These are phyloP conservation scores for Lepidurus apus DNA, from an alignment of 1,140 invertebrate genomes.

Conservation along the genomic window DNA sequence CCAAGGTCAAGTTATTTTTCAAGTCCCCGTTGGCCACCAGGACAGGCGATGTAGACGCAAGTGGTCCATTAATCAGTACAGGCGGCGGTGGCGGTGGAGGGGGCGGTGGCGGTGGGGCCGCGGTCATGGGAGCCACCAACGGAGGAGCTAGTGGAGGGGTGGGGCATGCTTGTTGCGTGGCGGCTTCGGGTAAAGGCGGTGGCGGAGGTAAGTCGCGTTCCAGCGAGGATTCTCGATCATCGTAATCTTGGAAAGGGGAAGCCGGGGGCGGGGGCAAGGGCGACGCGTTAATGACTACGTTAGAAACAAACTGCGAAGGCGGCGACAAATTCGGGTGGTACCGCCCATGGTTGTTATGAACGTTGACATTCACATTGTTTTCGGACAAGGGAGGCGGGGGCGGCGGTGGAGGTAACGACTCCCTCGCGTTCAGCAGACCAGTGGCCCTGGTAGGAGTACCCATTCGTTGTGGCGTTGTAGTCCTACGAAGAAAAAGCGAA, in stretches of 20 bases:
- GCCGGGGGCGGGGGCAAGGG: slow-evolving; percentile 42
- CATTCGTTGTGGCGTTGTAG: slow-evolving; percentile 47
- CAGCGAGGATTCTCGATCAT: slow-evolving; percentile 29
- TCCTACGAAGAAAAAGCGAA: slow-evolving; percentile 43
- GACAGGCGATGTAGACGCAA: slow-evolving; percentile 23
- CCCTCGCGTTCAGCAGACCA: slow-evolving; percentile 48
- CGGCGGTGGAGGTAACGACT: slow-evolving; percentile 79
- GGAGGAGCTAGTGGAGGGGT: slow-evolving; percentile 32
- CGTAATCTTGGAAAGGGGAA: slow-evolving; percentile 35
- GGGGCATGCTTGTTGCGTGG: slow-evolving; percentile 19
- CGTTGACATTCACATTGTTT: slow-evolving; percentile 16
- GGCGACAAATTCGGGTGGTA: slow-evolving; percentile 39
- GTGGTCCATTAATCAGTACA: slow-evolving; percentile 6
- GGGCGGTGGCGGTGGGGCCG: slow-evolving; percentile 38
- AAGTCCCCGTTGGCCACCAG: slow-evolving; percentile 29
- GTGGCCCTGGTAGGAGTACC: slow-evolving; percentile 26
- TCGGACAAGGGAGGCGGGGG: slow-evolving; percentile 59
- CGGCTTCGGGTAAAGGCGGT: slow-evolving; percentile 26
- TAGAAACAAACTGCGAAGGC: slow-evolving; percentile 44
- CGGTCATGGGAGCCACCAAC: slow-evolving; percentile 6
- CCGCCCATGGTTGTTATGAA: slow-evolving; percentile 34
- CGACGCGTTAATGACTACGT: slow-evolving; percentile 47
- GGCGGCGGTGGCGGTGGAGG: slow-evolving; percentile 41
- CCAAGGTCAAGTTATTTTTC: slow-evolving; percentile 4
- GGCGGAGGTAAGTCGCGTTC: slow-evolving; percentile 41